Percentiles rank a stretch among this genome's conserved stretches.
Conservation (phyloP, 2,888 invertebrate species). For the Phrixothrix hirtus region DNA sequence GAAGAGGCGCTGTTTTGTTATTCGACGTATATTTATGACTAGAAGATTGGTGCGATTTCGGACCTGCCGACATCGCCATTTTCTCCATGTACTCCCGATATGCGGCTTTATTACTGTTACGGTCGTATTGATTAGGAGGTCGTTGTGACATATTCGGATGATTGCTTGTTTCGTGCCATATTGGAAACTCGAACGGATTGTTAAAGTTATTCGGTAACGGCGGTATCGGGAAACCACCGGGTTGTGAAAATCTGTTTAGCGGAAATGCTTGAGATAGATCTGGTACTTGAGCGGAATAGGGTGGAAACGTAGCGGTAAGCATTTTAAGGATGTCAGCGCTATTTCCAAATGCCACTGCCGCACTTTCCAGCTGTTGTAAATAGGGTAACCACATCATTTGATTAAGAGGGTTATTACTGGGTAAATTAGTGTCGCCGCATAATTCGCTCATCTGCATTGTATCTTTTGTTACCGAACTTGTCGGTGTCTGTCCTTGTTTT, state of each 20-base stretch:
- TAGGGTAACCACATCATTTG: constrained; percentile 79
- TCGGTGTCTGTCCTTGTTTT: constrained; percentile 30
- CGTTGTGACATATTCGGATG: constrained; percentile 43
- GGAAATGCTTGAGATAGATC: constrained; percentile 61
- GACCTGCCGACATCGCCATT: constrained; percentile 4
- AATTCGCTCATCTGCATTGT: constrained; percentile 9
- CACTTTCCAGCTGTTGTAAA: constrained; percentile 63
- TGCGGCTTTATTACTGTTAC: constrained; percentile 37
- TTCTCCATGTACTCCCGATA: constrained; percentile 36
- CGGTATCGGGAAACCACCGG: constrained; percentile 50
- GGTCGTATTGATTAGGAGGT: constrained; percentile 39
- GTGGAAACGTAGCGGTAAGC: constrained; percentile 58
- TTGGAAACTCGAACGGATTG: constrained; percentile 62
- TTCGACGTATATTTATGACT: constrained; percentile 18
- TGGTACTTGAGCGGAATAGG: constrained; percentile 55
- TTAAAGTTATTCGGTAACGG: constrained; percentile 17
- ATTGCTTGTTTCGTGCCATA: constrained; percentile 73
- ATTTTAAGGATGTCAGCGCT: constrained; percentile 64
- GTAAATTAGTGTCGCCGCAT: constrained; percentile 17
- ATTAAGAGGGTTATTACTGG: constrained; percentile 58
- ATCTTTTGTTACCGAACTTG: constrained; percentile 17
- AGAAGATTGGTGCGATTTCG: constrained; percentile 12
- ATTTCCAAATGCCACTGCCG: constrained; percentile 59
- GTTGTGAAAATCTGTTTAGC: constrained; percentile 56
- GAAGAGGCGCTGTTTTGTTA: constrained; percentile 21